These are phyloP conservation scores for Diplodus sargus DNA, from an alignment of 2,797 vertebrate species.

Conservation along the genomic window DNA sequence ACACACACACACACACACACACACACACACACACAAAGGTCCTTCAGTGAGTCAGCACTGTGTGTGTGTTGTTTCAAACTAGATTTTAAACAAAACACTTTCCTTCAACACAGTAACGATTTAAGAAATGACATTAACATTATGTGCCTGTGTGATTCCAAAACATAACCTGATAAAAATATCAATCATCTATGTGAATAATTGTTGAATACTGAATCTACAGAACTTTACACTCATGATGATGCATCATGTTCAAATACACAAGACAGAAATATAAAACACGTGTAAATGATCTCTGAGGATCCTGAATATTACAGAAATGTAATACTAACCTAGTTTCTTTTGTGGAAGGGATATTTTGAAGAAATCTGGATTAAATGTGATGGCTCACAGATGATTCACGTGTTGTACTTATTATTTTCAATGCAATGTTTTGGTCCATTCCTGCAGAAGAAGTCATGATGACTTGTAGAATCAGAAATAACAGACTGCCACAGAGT, in stretches of 20 bases:
- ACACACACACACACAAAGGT: slow-evolving; percentile 23
- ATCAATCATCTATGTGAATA: neutral
- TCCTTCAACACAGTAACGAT: neutral
- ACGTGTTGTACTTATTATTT: too few species aligned
- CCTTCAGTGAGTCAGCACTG: slow-evolving; percentile 51
- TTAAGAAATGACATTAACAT: too few species aligned
- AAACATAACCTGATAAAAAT: neutral
- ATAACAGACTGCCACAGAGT: too few species aligned
- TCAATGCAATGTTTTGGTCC: too few species aligned
- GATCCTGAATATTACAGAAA: neutral
- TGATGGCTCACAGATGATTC: too few species aligned
- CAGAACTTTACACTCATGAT: too few species aligned
- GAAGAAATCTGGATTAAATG: too few species aligned
- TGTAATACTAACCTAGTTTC: too few species aligned
- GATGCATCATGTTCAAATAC: neutral
- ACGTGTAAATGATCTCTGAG: neutral
- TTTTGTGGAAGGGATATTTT: too few species aligned
- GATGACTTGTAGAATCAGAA: too few species aligned
- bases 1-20: slow-evolving; percentile 36
- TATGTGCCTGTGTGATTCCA: neutral
- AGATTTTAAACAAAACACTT: slow-evolving; percentile 10
- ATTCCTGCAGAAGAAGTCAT: too few species aligned
- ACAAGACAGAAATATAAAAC: neutral
- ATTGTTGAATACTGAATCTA: too few species aligned
- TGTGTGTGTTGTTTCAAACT: neutral